Base-by-base conservation (phyloP, 2,888 invertebrate genomes). In the Dynastes maya region DNA sequence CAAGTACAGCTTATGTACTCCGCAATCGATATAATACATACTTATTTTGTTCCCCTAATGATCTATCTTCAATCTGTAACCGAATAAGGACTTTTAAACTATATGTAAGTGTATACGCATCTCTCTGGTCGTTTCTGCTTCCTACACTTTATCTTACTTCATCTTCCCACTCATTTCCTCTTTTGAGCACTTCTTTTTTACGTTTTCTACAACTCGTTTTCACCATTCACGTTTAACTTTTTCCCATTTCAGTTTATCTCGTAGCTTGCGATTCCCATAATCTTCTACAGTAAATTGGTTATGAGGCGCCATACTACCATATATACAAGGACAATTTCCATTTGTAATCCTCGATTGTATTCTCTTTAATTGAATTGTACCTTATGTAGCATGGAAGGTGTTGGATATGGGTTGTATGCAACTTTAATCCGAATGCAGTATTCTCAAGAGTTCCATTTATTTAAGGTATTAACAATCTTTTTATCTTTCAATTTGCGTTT, bases 131-230 rank as follows among this genome's bases (percentile, higher is more conserved):
- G 63, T 64, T 45, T 45, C 67, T 49, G 67, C 67, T 67, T 67
- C 67, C 67, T 67, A 67, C 67, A 67, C 67, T 27, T 67, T 67
- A 67, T 45, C 67, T 49, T 11, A 49, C 49, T 67, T 16, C 67
- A 67, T 49, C 67, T 67, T 45, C 67, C 67, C 67, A 67, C 67
- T 67, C 67, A 32, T 67, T 67, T 67, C 67, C 67, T 67, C 67
- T 49, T 63, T 29, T n/a, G 5, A 63, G 32, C 32, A 32, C 29
- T 63, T 29, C 32, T 63, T 29, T 63, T 63, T 63, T 63, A 29
- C 63, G 29, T 63, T 13, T 63, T 63, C 63, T 32, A 63, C 63
- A 32, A 32, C 63, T 63, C 63, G 63, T 63, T 63, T 63, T 63
- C 63, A 32, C 63, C 63, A 63, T 63, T 63, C 63, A 29, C 29